Conservation (phyloP, 2,797 vertebrate genomes). For the Melanotaenia trifasciata region DNA sequence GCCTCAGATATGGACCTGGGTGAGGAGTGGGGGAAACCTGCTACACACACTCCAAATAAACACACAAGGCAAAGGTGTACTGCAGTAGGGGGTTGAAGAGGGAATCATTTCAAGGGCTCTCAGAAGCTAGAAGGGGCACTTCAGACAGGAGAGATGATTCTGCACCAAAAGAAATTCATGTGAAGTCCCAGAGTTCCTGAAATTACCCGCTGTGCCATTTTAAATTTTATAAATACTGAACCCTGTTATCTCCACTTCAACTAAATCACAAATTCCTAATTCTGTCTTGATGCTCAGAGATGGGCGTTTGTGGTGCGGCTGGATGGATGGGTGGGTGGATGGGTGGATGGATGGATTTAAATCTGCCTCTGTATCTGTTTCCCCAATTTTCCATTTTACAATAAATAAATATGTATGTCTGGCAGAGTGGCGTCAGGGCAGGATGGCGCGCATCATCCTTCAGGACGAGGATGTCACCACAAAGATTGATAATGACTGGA, state of each 20-base stretch:
- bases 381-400: not conserved
- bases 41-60: not conserved
- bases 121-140: slow-evolving; percentile 33
- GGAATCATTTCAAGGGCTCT: slow-evolving; percentile 37
- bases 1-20: slow-evolving; percentile 98
- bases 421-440: slow-evolving; percentile 96
- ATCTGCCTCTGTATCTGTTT: not conserved
- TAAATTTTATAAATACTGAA: slow-evolving; percentile 10
- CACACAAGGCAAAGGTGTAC: slow-evolving; percentile 33
- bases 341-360: not conserved
- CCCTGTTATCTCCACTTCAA: not conserved
- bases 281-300: slow-evolving; percentile 3
- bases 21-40: slow-evolving; percentile 72
- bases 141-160: slow-evolving; percentile 31
- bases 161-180: slow-evolving; percentile 22
- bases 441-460: slow-evolving; percentile 97
- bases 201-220: slow-evolving; percentile 13
- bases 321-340: no score
- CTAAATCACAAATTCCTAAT: not conserved
- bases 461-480: slow-evolving; percentile 99
- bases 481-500: slow-evolving; percentile 99
- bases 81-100: slow-evolving; percentile 29
- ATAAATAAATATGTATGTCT: slow-evolving; percentile 28
- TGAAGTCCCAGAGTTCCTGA: slow-evolving; percentile 22
- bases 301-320: not conserved